Conservation (phyloP, 2,888 invertebrate species). For the Lepidocyrtoides sp. region DNA sequence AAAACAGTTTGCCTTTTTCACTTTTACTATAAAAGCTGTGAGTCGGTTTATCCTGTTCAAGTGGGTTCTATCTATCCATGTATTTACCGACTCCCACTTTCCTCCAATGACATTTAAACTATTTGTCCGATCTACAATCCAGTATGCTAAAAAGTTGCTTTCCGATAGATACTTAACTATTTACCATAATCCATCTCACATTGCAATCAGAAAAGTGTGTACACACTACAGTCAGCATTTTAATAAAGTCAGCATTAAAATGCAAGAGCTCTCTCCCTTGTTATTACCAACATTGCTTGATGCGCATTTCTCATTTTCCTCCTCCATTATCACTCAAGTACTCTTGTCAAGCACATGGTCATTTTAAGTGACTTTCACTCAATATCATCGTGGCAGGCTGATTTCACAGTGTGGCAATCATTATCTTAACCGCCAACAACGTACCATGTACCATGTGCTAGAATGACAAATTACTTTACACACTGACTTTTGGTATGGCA, state of each 20-base stretch:
- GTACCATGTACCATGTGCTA: background rate
- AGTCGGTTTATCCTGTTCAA: no score
- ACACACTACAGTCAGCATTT: background rate
- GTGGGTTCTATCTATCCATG: background rate
- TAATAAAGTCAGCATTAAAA: background rate
- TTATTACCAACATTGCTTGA: no score
- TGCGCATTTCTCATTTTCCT: background rate
- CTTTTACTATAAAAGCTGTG: no score
- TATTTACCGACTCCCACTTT: no score
- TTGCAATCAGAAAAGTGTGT: background rate
- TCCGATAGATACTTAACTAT: background rate
- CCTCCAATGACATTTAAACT: background rate
- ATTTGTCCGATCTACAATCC: background rate
- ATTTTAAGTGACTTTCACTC: conserved; percentile 56
- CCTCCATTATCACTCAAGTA: background rate
- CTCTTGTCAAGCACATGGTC: background rate
- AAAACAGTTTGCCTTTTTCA: background rate
- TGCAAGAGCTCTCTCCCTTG: background rate
- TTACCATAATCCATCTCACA: background rate
- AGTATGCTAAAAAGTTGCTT: background rate
- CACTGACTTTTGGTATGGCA: background rate
- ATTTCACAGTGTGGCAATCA: background rate
- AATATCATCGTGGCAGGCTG: conserved; percentile 24
- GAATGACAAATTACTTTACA: background rate
- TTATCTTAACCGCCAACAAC: conserved; percentile 26